phyloP scores from a whole-genome alignment of 2,888 invertebrate genomes.

The Synergus laeviventris region DNA sequence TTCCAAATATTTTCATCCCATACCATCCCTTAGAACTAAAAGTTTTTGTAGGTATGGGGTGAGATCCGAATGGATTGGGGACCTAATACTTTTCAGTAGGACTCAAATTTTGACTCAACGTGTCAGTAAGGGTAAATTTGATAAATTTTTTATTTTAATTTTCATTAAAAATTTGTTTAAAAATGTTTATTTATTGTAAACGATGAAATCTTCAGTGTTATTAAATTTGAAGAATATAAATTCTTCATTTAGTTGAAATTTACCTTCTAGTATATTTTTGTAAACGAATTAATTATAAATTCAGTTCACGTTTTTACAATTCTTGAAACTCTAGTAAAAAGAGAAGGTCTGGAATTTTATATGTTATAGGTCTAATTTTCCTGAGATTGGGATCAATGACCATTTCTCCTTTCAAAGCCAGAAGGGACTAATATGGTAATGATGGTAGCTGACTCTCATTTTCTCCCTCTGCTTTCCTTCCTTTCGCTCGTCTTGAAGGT shows the following conservation, averaged over 20 bases:
- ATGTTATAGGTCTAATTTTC: slow-evolving; percentile 3
- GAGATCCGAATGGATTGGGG: no score
- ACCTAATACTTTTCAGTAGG: no score
- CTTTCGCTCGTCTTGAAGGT: slow-evolving; percentile 2
- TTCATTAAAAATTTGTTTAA: no score
- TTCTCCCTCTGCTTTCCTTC: not conserved
- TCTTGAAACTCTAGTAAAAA: not conserved
- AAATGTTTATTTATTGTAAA: no score
- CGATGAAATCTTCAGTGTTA: no score
- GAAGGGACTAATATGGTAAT: slow-evolving; percentile 20
- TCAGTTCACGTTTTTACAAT: not conserved
- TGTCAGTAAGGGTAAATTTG: no score
- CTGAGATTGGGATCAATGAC: not conserved
- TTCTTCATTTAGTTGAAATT: not conserved
- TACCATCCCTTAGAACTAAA: no score
- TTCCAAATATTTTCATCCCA: no score
- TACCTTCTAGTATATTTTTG: not conserved
- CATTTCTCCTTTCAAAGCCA: not conserved
- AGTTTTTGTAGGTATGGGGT: no score
- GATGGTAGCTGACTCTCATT: not conserved
- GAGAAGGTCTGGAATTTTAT: not conserved
- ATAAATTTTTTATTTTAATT: no score
- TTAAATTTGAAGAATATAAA: not conserved
- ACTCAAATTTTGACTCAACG: no score
- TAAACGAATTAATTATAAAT: not conserved